phyloP scores from a whole-genome alignment of 2,113 vertebrate species.

The Irena cyanogastra region DNA sequence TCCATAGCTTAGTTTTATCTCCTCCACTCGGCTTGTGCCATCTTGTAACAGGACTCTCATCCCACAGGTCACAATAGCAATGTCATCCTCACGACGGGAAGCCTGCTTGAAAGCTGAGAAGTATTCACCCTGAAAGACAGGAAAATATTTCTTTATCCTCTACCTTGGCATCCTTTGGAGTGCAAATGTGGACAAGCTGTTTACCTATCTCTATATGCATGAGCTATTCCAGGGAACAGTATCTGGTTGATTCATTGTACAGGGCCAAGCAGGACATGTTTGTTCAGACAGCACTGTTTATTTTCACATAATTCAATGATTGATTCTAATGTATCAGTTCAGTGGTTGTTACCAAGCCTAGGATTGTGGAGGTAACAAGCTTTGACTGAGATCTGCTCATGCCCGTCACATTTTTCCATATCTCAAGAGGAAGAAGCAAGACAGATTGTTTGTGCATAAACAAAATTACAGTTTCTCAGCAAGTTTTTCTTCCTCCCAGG shows the following conservation, averaged over 20 bases:
- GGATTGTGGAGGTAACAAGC: not conserved
- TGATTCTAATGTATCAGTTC: not conserved
- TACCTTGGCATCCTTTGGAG: not conserved
- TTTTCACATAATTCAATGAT: not conserved
- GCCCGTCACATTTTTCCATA: not conserved
- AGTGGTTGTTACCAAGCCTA: not conserved
- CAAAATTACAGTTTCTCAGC: not conserved
- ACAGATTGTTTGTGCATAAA: not conserved
- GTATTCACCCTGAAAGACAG: slow-evolving; percentile 80
- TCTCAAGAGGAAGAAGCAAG: not conserved
- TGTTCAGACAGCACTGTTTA: not conserved
- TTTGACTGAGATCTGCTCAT: not conserved
- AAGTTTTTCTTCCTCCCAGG: not conserved
- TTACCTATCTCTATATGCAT: not conserved
- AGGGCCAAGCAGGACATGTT: not conserved
- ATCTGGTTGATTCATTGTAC: not conserved
- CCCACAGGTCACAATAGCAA: slow-evolving; percentile 89
- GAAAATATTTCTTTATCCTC: not conserved
- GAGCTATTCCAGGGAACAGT: not conserved
- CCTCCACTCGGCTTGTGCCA: slow-evolving; percentile 69
- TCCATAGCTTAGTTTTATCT: slow-evolving; percentile 85
- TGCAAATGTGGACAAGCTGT: not conserved
- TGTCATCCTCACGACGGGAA: slow-evolving; percentile 90
- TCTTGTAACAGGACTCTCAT: slow-evolving; percentile 85
- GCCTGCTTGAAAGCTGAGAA: slow-evolving; percentile 93